Evolutionary conservation across 2,888 invertebrate species (phyloP).

Genomic region (Cacoxenus indagator): DNA sequence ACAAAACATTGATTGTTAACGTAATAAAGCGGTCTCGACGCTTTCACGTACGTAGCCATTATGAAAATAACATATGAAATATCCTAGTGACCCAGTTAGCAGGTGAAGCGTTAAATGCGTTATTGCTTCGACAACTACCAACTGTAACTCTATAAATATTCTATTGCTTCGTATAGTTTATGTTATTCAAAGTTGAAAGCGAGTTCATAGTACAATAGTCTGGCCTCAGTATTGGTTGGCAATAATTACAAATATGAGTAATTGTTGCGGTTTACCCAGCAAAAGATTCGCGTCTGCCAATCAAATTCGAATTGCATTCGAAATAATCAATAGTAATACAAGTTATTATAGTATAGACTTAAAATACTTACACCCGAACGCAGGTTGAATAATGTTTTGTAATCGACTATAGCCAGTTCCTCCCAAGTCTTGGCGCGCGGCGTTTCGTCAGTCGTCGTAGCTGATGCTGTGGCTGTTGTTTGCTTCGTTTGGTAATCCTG

Average conservation of each 20-base stretch:
- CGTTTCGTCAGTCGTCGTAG: conserved; percentile 39
- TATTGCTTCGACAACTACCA: neutral
- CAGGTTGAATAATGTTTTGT: conserved; percentile 76
- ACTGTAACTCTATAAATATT: neutral
- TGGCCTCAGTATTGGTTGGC: neutral
- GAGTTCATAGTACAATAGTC: neutral
- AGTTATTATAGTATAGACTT: neutral
- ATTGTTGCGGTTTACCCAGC: neutral
- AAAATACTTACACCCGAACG: conserved; percentile 77
- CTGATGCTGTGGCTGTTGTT: conserved; percentile 39
- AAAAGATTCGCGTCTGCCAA: neutral
- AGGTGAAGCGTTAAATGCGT: conserved; percentile 13
- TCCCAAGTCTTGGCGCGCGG: conserved; percentile 72
- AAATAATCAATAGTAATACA: conserved; percentile 1
- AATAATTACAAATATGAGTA: conserved; percentile 8
- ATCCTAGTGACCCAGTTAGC: conserved; percentile 59
- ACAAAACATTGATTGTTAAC: conserved; percentile 3
- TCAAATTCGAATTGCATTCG: neutral
- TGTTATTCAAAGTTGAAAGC: neutral
- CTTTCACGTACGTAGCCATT: conserved; percentile 26
- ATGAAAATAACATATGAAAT: conserved; percentile 33
- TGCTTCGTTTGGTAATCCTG: neutral
- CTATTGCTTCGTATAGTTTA: neutral
- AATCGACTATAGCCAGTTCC: conserved; percentile 75
- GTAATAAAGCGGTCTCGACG: conserved; percentile 27